A percentile compares a stretch with the other conserved stretches of the same genome.
Evolutionary conservation across 1,140 invertebrate species (phyloP).

Genomic region (Nixonia krombeini): DNA sequence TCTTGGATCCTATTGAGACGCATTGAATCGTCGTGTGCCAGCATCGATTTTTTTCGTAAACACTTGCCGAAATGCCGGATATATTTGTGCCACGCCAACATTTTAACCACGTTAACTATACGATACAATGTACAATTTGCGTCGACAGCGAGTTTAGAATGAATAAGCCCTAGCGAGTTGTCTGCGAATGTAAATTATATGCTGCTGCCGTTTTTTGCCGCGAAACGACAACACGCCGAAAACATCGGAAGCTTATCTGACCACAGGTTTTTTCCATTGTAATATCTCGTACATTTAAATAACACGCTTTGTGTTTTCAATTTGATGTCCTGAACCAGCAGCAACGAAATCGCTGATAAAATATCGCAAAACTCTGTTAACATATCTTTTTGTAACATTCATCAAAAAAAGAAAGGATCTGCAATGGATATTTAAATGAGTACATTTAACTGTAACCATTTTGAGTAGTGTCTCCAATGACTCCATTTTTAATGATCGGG

Average conservation of each 20-base stretch:
- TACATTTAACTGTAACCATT: too few relatives aligned
- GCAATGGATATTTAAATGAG: too few relatives aligned
- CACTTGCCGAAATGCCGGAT: slow-evolving; percentile 39
- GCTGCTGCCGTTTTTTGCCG: slow-evolving; percentile 17
- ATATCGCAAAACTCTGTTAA: too few relatives aligned
- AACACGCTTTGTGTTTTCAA: too few relatives aligned
- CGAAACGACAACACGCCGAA: slow-evolving; percentile 15
- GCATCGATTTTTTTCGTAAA: slow-evolving; percentile 26
- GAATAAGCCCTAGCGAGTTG: slow-evolving; percentile 13
- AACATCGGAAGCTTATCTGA: slow-evolving; percentile 25
- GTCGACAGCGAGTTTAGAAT: slow-evolving; percentile 41
- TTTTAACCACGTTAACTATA: slow-evolving; percentile 39
- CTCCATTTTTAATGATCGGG: not conserved
- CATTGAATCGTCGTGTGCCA: slow-evolving; percentile 42
- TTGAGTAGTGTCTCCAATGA: not conserved
- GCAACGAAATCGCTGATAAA: too few relatives aligned
- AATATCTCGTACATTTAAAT: too few relatives aligned
- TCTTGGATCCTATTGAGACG: slow-evolving; percentile 27
- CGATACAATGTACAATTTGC: slow-evolving; percentile 20
- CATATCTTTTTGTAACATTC: too few relatives aligned
- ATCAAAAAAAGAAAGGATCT: too few relatives aligned
- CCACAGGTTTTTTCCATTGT: slow-evolving; percentile 2
- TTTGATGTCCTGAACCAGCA: too few relatives aligned
- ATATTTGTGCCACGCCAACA: slow-evolving; percentile 28
- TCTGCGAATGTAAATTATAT: slow-evolving; percentile 26